Conservation (phyloP, 2,888 invertebrate genomes). For the Sinotaia quadrata region DNA sequence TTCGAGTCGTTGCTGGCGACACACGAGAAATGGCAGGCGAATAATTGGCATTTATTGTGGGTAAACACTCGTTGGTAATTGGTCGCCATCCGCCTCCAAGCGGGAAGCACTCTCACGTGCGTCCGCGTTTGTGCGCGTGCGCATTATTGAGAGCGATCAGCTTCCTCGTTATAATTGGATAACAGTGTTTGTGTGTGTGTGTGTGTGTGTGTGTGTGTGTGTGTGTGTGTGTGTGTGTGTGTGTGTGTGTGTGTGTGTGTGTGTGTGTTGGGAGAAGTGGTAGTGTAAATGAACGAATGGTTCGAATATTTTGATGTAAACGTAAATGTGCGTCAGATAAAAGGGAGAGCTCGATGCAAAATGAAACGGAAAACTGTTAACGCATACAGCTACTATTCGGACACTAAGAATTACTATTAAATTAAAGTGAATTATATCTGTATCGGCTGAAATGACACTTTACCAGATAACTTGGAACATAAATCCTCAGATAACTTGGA, state of each 20-base stretch:
- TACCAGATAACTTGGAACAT: too few species aligned
- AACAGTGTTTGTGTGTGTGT: constrained; percentile 8
- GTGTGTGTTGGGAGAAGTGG: neutral
- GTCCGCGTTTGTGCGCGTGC: neutral
- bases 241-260: neutral
- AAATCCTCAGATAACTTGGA: too few species aligned
- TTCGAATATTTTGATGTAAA: too few species aligned
- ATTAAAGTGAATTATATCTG: too few species aligned
- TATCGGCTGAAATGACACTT: too few species aligned
- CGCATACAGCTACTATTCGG: too few species aligned
- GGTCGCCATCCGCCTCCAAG: neutral
- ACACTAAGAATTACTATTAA: too few species aligned
- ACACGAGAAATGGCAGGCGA: neutral
- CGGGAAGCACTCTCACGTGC: constrained; percentile 2
- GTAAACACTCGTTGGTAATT: constrained; percentile 9
- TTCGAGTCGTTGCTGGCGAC: neutral
- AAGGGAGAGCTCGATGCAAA: too few species aligned
- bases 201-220: constrained; percentile 11
- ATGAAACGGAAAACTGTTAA: too few species aligned
- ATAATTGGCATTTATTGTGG: constrained; percentile 17
- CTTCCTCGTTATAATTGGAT: too few species aligned
- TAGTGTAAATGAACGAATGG: too few species aligned
- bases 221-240: constrained; percentile 5
- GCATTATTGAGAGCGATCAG: neutral
- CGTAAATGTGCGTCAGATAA: too few species aligned